Evolutionary conservation across 2,888 invertebrate species (phyloP).

Genomic region (Pristionchus entomophagus): DNA sequence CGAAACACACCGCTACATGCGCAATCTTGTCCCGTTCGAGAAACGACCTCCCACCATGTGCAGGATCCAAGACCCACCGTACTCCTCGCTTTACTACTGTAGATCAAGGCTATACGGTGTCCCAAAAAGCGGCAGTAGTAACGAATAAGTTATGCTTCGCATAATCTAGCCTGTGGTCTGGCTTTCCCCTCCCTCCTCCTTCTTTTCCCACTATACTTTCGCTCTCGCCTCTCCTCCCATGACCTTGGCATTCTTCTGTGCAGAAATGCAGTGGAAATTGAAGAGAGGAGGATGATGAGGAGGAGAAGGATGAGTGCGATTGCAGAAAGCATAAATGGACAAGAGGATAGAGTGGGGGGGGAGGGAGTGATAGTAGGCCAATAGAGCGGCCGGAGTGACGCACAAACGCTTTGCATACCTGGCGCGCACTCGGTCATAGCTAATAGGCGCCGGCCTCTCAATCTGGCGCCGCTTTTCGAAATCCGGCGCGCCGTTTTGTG

Average conservation of each 20-base stretch:
- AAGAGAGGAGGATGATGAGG: neutral
- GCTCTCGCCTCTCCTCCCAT: slow-evolving; percentile 1
- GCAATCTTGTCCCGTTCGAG: too few species aligned
- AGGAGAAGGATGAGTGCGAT: neutral
- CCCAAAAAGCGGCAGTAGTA: neutral
- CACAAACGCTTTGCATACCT: slow-evolving; percentile 38
- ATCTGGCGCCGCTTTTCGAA: too few species aligned
- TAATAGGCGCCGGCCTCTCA: slow-evolving; percentile 2
- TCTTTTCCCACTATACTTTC: slow-evolving; percentile 18
- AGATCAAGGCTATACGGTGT: neutral
- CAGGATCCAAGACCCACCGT: neutral
- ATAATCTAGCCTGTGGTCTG: neutral
- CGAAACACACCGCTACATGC: too few species aligned
- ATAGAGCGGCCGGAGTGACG: slow-evolving; percentile 13
- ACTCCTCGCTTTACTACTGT: neutral
- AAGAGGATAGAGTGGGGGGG: slow-evolving; percentile 5
- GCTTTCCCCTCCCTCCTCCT: neutral
- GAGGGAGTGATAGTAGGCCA: neutral
- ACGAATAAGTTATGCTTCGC: slow-evolving; percentile 37
- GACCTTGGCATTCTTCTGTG: slow-evolving; percentile 38
- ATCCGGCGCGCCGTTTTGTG: neutral
- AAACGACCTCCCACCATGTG: too few species aligned
- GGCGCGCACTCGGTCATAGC: neutral
- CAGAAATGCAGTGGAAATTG: slow-evolving; percentile 1
- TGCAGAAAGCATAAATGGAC: slow-evolving; percentile 20